Evolutionary conservation across 2,797 vertebrate genomes (phyloP), one percentile per base, ranked within the genome.

Genomic region (Psittacula echo): DNA sequence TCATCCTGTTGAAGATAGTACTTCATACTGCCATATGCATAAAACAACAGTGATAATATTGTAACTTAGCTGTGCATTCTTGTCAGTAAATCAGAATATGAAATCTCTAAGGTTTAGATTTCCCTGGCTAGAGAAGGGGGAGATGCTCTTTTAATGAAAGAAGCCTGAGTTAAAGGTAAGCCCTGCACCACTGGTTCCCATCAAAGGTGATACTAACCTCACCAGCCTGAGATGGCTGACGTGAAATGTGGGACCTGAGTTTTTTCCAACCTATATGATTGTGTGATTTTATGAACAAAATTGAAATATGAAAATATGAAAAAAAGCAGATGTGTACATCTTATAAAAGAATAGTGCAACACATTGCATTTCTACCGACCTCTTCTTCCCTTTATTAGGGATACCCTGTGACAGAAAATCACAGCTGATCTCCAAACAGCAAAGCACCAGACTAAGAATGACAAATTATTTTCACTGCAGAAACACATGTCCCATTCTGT

Each of bases 121-220:
- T 75, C 37, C 23, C 27, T 22, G 17, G n/a, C 64, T n/a, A n/a
- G 8, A 68, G 13, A 83, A 83, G 22, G 0, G 0, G 30, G 32
- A 85, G 5, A 29, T 27, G 34, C 1, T 44, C 19, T 47, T 54
- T 37, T 60, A 47, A 60, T 2, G 2, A 58, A 47, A 72, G 22
- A 50, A 32, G 6, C 10, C 15, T 24, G 4, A 7, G 56, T 15
- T 48, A 13, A 44, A 67, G 22, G 13, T 32, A 62, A 66, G 48
- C 11, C 14, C 42, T 62, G 44, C 42, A 51, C 45, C 42, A 5
- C 45, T 75, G 27, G 1, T 48, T 89, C 16, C 37, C 18, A 11
- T 5, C 41, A 44, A 17, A 73, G 19, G 5, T 66, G 8, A 20
- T 66, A 2, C 41, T 11, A 32, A 23, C 5, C 8, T 32, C 19